Evolutionary conservation across 2,113 vertebrate genomes (phyloP), one percentile per base, ranked within the genome.

Genomic region (chimpanzee (Pan troglodytes)): DNA sequence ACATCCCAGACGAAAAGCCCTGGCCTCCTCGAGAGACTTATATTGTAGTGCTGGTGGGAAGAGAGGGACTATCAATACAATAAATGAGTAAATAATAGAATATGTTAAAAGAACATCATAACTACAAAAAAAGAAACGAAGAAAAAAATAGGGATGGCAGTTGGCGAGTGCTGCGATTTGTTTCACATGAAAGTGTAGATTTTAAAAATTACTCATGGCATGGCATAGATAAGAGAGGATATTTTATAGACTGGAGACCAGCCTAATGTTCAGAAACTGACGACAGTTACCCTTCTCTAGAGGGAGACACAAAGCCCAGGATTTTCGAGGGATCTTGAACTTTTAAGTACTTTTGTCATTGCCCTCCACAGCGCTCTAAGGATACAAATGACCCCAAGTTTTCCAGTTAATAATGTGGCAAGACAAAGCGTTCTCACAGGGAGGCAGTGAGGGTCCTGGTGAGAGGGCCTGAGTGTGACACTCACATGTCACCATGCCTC

Each of bases 1-100:
- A 67, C 5, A 30, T 48, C 4, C 7, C n/a, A 30, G 57, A 50
- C 68, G 3, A 23, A 76, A 70, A 40, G 8, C 38, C 23, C n/a
- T 55, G 32, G 18, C 4, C 7, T 32, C 5, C 0, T 18, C 0
- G 6, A 68, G 45, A 30, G 27, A 6, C 27, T 17, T 35, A 6
- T 1, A 10, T 70, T 38, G 35, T 43, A 38, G 27, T 32, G 32
- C 20, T 32, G 11, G 13, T 8, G 14, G 30, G 43, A 64, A 59
- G 38, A 48, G 38, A 67, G 52, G 52, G 38, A 27, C 14, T 3
- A 38, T 76, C 6, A n/a, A 27, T 5, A 59, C 57, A 50, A 23
- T 22, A 68, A 73, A 23, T 11, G 72, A 20, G 22, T n/a, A 73
- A 32, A 27, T 68, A 57, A 72, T 18, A 64, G 52, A 48, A 30